Base-by-base conservation (phyloP, 1,140 invertebrate species). In the Rhynchophorus ferrugineus region DNA sequence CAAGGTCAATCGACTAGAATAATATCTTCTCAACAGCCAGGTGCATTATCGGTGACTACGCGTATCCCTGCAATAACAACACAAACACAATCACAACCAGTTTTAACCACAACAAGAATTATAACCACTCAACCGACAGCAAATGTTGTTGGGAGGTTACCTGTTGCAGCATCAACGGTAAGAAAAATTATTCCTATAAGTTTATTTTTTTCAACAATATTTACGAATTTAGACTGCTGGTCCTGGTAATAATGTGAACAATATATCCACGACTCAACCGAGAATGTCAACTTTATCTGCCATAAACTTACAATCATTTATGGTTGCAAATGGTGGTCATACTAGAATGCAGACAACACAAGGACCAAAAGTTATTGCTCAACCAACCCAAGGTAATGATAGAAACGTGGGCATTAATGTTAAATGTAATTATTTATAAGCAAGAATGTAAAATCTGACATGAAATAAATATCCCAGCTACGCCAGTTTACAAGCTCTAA, bases 281-380 rank as follows among this genome's bases (percentile, higher is more conserved):
- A 55, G 64, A 47, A 59, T 62, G 39, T 61, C 60, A 5, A 19
- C 48, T 41, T 24, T 56, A 21, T 52, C 49, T 3, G 54, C 62
- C 7, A 56, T 66, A 41, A 64, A 62, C 45, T 42, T 67, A 19
- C 62, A 63, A 48, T 61, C 64, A 3, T 41, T 66, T 7, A 62
- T 68, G 20, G 61, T 69, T 6, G 61, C 66, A 9, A 67, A 63
- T 59, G 56, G 57, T 18, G 41, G 61, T 9, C 51, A 59, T 9
- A 34, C 49, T 5, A 54, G 63, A 43, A 60, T 45, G 19, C 49
- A 63, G n/a, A 56, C 61, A 18, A 57, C 58, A n/a, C 63, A 66
- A 45, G 58, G 56, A 2, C 53, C 66, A 42, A 68, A 68, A 56
- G 64, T 68, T 45, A 68, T 68, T 18, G 61, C 64, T 6, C 65